Conservation (phyloP, 2,888 invertebrate genomes). For the Carpatolechia fugitivella region DNA sequence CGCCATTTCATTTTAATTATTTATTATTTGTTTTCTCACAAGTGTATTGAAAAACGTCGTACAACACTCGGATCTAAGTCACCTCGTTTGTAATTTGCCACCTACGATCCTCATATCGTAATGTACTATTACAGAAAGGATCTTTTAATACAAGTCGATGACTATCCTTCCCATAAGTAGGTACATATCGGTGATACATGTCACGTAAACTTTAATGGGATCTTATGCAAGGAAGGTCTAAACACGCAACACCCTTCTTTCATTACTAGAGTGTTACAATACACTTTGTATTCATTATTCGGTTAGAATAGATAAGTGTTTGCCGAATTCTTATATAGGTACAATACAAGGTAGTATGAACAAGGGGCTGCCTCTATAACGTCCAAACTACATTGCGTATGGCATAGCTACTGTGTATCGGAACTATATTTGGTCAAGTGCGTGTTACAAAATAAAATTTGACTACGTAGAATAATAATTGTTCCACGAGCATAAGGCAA, state of each 20-base stretch:
- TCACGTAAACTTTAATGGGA: constrained; percentile 25
- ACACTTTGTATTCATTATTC: neutral
- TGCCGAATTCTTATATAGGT: neutral
- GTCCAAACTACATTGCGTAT: neutral
- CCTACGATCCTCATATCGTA: too few species aligned
- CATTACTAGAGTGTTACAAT: neutral
- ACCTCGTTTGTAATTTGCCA: too few species aligned
- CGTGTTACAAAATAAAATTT: constrained; percentile 50
- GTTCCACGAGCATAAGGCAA: constrained; percentile 32
- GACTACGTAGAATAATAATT: constrained; percentile 39
- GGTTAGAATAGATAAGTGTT: neutral
- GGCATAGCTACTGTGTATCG: neutral
- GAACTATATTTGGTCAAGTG: constrained; percentile 26
- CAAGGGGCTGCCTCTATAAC: too few species aligned
- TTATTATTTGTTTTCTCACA: too few species aligned
- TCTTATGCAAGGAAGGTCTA: constrained; percentile 23
- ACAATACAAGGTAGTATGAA: neutral
- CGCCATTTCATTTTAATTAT: too few species aligned
- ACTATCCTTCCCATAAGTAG: too few species aligned
- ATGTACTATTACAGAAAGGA: too few species aligned
- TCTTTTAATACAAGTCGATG: too few species aligned
- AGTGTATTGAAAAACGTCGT: too few species aligned
- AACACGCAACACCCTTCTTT: constrained; percentile 4
- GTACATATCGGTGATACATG: constrained; percentile 24
- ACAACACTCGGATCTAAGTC: too few species aligned